Base-by-base conservation (phyloP, 2,113 vertebrate genomes). In the Microtus pennsylvanicus region DNA sequence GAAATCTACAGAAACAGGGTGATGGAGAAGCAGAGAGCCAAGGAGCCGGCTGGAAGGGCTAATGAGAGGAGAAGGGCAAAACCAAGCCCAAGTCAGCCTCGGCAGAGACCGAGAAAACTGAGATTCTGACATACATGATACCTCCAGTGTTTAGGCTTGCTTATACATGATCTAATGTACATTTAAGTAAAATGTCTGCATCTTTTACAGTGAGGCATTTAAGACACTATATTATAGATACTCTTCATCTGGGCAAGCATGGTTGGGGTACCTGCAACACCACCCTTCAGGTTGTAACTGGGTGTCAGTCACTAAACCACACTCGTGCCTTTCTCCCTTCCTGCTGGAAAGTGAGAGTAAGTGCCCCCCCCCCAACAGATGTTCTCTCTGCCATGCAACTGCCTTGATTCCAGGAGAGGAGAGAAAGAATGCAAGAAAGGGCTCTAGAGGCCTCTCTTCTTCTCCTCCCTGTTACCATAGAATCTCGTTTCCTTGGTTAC, bases 401-500 rank as follows among this genome's bases (percentile, higher is more conserved):
- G 97, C 76, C 96, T 97, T 14, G 89, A 95, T 2, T 26, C 82
- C 82, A 94, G 58, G 91, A 96, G 90, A 97, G 97, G 92, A 87
- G 96, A 96, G 83, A 89, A 87, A 94, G 76, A 97, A 94, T 78
- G 96, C 76, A 28, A 96, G 97, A 87, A 94, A 97, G 95, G 86
- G 96, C 95, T 97, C 93, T 30, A 2, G 93, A 91, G 78, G 91
- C 94, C 69, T 97, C 96, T 80, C 96, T 97, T 97, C 55, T 74
- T 97, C 74, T 97, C 91, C 96, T 98, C 94, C 92, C 93, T 98
- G 98, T 98, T 99, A 97, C 98, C 98, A 99, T 98, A 98, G 98
- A 55, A 98, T 97, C 98, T 97, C 3, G 98, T 99, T 98, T 98
- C 98, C 98, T 97, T 98, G 98, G 98, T 98, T 98, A 99, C 98